Percentiles rank a stretch among this genome's conserved stretches.
These are phyloP conservation scores for Halocynthia aurantium DNA, from an alignment of 23 tunicate species.

Conservation along the genomic window DNA sequence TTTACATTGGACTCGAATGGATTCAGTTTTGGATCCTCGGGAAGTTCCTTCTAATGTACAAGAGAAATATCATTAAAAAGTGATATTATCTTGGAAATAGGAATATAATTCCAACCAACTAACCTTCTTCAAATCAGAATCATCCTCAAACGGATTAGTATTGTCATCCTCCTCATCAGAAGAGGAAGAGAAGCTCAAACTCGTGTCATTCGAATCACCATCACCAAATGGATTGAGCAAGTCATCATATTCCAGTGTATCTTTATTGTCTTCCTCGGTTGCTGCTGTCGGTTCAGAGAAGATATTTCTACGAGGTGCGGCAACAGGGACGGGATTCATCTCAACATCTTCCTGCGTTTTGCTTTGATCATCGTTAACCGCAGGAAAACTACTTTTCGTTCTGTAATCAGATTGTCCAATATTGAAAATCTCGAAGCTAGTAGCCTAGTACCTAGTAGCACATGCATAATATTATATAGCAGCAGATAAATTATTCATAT, in stretches of 20 bases:
- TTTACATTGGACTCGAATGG: neutral
- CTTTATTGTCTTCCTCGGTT: neutral
- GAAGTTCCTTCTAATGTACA: neutral
- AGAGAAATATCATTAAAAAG: conserved; percentile 1
- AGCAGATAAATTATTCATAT: too few relatives aligned
- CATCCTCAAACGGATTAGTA: neutral
- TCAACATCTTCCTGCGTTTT: neutral
- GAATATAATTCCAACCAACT: neutral
- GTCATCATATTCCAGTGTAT: conserved; percentile 2
- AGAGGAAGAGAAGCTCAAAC: neutral
- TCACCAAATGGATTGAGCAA: conserved; percentile 50
- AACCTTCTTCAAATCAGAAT: neutral
- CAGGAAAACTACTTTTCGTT: too few relatives aligned
- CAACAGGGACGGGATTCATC: conserved; percentile 8
- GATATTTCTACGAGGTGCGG: neutral
- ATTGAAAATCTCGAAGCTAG: too few relatives aligned
- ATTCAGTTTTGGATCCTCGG: neutral
- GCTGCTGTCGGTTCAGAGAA: neutral
- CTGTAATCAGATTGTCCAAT: too few relatives aligned
- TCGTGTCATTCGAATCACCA: conserved; percentile 5
- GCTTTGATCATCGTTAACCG: neutral
- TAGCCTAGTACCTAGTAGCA: too few relatives aligned
- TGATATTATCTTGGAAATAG: neutral
- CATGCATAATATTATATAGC: too few relatives aligned
- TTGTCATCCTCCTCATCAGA: conserved; percentile 18